A percentile compares a stretch with the other conserved stretches of the same genome.
Evolutionary conservation across 2,888 invertebrate genomes (phyloP).

Genomic region (Philopedon plagiatum): DNA sequence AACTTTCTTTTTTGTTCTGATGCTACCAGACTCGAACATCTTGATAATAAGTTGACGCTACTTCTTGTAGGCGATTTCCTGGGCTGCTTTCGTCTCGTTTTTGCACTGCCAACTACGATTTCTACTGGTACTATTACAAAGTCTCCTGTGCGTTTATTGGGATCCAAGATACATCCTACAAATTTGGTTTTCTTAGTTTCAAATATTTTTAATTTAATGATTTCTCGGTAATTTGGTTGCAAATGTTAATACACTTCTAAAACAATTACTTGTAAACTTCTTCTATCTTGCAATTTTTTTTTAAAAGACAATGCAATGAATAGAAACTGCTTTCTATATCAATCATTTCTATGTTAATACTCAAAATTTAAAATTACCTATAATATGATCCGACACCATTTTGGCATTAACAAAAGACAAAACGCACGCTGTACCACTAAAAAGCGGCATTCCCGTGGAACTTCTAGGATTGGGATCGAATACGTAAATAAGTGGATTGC

Average conservation of each 20-base stretch:
- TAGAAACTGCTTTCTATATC: too few species aligned
- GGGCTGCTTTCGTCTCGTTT: conserved; percentile 47
- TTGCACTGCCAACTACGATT: conserved; percentile 60
- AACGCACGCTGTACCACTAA: conserved; percentile 71
- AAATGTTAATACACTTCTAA: too few species aligned
- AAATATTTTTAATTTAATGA: too few species aligned
- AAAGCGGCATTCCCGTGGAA: conserved; percentile 66
- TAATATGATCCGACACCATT: conserved; percentile 70
- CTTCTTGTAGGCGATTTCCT: conserved; percentile 50
- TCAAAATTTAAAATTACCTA: too few species aligned
- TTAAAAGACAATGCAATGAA: too few species aligned
- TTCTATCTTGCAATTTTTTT: too few species aligned
- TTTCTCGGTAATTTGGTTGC: too few species aligned
- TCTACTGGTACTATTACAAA: conserved; percentile 67
- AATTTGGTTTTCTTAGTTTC: conserved; percentile 2
- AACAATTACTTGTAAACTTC: too few species aligned
- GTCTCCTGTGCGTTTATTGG: conserved; percentile 64
- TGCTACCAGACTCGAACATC: conserved; percentile 53
- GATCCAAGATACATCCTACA: conserved; percentile 68
- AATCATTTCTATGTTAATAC: too few species aligned
- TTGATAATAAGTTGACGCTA: conserved; percentile 46
- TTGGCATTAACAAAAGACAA: conserved; percentile 71
- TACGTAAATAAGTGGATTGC: conserved; percentile 71
- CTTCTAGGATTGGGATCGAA: conserved; percentile 73
- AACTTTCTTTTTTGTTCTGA: conserved; percentile 56